Base-by-base conservation (phyloP, 2,113 vertebrate species). In the Argyrosomus japonicus region DNA sequence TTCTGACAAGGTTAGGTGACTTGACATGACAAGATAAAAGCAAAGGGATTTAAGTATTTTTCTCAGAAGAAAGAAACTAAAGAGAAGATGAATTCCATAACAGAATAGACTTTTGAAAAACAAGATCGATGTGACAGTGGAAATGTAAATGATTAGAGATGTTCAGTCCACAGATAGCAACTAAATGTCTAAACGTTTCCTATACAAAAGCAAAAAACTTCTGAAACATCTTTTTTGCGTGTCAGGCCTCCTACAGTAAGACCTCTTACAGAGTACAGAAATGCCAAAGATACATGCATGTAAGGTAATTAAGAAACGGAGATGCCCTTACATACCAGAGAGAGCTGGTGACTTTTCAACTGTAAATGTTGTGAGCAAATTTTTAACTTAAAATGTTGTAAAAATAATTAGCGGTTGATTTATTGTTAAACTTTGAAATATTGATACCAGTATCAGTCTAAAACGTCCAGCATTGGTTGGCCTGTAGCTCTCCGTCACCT, bases 1-100 rank as follows among this genome's bases (percentile, higher is more conserved):
- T 56, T 57, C 50, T 75, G 79, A 80, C 32, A 63, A 7, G 40
- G 62, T 50, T 36, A 45, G 23, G 13, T 50, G 65, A 56, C 43
- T 45, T 36, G 8, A 57, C 2, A 48, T 77, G 70, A 84, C 57
- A 51, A 67, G 43, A 54, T 10, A 17, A 71, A 70, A 19, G 32
- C 0, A 61, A 61, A 56, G 0, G 5, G 6, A 76, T 75, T 51
- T 23, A 53, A 47, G 27, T 23, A 1, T 62, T 84, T 68, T 53
- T 11, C 27, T 69, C 21, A 40, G n/a, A 62, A 67, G 17, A 43
- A 27, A 43, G n/a, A n/a, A 0, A 4, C 51, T 27, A 32, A 67
- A 6, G 29, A 1, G 60, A 25, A 47, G 21, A 6, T 64, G 57
- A 50, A 40, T 51, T 61, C 18, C 9, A n/a, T 57, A 54, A 19